phyloP scores from a whole-genome alignment of 2,797 vertebrate species.

The Naso thynnoides region DNA sequence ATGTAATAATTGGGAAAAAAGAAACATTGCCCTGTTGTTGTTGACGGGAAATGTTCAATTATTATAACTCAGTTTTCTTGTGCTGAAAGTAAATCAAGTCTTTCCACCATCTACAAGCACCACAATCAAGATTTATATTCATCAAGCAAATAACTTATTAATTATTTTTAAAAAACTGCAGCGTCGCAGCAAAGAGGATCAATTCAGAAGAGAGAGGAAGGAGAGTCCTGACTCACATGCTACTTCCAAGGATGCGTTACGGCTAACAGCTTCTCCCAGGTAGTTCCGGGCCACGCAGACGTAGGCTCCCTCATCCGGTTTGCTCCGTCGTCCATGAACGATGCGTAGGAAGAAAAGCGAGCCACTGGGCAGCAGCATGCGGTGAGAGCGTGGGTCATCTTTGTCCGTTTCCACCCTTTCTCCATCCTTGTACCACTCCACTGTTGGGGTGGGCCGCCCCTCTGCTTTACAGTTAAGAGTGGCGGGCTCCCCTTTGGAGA shows the following conservation, averaged over 20 bases:
- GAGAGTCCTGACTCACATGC: slow-evolving; percentile 91
- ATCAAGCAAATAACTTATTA: background rate
- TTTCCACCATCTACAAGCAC: slow-evolving; percentile 33
- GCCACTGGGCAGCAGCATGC: slow-evolving; percentile 97
- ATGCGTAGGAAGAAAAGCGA: slow-evolving; percentile 98
- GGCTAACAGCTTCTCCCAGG: slow-evolving; percentile 97
- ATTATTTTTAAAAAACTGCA: background rate
- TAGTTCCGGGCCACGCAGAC: slow-evolving; percentile 98
- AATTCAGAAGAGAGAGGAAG: background rate
- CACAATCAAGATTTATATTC: slow-evolving; percentile 7
- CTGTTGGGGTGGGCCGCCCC: slow-evolving; percentile 93
- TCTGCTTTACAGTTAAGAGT: slow-evolving; percentile 99
- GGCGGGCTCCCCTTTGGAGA: slow-evolving; percentile 98
- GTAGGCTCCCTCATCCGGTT: slow-evolving; percentile 97
- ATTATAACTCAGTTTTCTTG: slow-evolving; percentile 16
- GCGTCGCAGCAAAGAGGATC: slow-evolving; percentile 3
- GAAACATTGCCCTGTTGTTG: slow-evolving; percentile 11
- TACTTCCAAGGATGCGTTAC: slow-evolving; percentile 98
- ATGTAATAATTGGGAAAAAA: slow-evolving; percentile 44
- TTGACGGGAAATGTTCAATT: slow-evolving; percentile 27
- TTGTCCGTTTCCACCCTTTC: slow-evolving; percentile 98
- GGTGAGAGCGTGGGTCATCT: slow-evolving; percentile 95
- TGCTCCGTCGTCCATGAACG: slow-evolving; percentile 96
- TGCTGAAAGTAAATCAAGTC: slow-evolving; percentile 43
- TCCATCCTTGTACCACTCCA: slow-evolving; percentile 99